A percentile compares a stretch with the other conserved stretches of the same genome.
These are phyloP conservation scores for Mizuhopecten yessoensis DNA, from an alignment of 1,140 invertebrate genomes.

Conservation along the genomic window DNA sequence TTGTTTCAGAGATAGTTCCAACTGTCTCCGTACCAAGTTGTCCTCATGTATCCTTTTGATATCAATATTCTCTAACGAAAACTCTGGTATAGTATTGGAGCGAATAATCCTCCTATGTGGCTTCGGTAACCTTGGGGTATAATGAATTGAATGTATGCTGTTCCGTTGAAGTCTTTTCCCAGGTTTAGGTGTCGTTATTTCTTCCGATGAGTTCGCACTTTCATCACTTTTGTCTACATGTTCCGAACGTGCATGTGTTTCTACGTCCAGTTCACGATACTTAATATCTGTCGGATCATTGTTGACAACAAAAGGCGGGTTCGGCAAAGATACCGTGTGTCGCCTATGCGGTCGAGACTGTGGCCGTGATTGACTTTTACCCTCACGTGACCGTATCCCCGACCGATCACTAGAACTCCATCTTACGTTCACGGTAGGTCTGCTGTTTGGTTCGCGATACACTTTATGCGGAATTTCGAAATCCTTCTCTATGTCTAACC, in stretches of 20 bases:
- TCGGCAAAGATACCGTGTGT: background rate
- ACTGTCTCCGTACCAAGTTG: conserved; percentile 41
- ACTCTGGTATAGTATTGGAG: conserved; percentile 54
- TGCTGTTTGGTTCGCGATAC: background rate
- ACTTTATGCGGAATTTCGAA: conserved; percentile 3
- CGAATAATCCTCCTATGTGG: background rate
- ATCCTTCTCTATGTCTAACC: background rate
- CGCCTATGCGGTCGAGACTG: background rate
- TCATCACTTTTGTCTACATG: background rate
- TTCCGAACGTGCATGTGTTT: background rate
- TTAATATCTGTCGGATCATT: background rate
- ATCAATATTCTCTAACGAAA: conserved; percentile 47
- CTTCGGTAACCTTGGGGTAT: background rate
- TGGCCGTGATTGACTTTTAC: background rate
- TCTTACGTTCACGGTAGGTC: background rate
- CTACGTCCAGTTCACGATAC: background rate
- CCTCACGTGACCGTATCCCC: background rate
- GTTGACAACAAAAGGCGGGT: background rate
- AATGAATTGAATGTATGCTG: background rate
- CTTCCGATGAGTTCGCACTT: background rate
- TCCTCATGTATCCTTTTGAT: conserved; percentile 57
- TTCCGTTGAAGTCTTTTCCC: background rate
- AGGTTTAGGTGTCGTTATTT: background rate
- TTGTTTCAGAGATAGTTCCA: conserved; percentile 41
- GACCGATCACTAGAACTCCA: conserved; percentile 2